Evolutionary conservation across 2,113 vertebrate genomes (phyloP).

Genomic region (Microcebus ravelobensis): DNA sequence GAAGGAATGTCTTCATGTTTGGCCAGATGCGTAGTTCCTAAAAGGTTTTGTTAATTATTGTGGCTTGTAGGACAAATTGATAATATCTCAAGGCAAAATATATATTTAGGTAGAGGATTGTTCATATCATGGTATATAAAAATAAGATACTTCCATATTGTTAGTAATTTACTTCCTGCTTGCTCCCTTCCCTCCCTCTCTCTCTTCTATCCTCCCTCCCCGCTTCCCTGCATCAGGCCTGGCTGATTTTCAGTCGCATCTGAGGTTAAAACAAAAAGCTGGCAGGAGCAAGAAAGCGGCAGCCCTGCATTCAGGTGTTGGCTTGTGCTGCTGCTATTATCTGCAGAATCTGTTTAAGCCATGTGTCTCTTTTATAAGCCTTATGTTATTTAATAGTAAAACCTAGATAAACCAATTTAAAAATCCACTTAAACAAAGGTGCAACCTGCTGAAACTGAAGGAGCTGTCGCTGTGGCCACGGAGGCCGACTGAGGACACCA

Average conservation of each 20-base stretch:
- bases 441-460: no score
- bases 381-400: neutral
- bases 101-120: neutral
- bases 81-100: neutral
- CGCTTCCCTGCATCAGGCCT: no score
- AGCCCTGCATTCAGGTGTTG: neutral
- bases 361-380: neutral
- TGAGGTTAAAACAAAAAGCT: neutral
- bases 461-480: neutral
- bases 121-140: rapidly evolving
- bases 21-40: neutral
- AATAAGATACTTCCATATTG: neutral
- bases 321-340: neutral
- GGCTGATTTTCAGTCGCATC: neutral
- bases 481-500: rapidly evolving
- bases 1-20: neutral
- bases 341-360: neutral
- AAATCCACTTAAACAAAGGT: neutral
- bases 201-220: neutral
- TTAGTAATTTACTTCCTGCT: neutral
- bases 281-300: neutral
- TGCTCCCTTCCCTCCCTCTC: no score
- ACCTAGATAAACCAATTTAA: neutral
- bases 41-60: neutral
- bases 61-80: neutral